phyloP scores from a whole-genome alignment of 2,888 invertebrate genomes.

The Pelosia muscerda region DNA sequence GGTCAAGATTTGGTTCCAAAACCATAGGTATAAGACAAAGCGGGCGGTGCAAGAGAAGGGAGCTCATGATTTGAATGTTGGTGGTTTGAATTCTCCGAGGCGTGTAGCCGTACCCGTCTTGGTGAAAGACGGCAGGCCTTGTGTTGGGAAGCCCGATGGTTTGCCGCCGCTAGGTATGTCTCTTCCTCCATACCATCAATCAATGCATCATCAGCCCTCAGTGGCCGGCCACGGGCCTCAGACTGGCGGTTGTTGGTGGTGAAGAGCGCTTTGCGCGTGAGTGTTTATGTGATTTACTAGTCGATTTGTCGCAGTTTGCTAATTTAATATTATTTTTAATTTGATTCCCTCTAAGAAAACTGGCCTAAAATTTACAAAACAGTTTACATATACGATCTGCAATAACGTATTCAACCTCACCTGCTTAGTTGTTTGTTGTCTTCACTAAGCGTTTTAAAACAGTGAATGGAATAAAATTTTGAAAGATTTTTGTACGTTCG shows the following conservation, averaged over 20 bases:
- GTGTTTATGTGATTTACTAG: conserved; percentile 72
- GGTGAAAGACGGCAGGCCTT: conserved; percentile 97
- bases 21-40: conserved; percentile 99
- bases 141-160: conserved; percentile 88
- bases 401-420: neutral
- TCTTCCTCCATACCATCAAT: conserved; percentile 83
- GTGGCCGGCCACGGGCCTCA: conserved; percentile 74
- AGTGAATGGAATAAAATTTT: neutral
- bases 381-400: neutral
- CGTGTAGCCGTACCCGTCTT: conserved; percentile 97
- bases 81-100: conserved; percentile 93
- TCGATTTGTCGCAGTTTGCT: conserved; percentile 58
- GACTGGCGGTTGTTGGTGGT: conserved; percentile 87
- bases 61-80: conserved; percentile 88
- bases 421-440: neutral
- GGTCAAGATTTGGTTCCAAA: conserved; percentile 99
- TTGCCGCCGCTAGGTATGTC: conserved; percentile 81
- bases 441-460: neutral
- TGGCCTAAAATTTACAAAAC: neutral
- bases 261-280: conserved; percentile 52
- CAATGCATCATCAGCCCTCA: conserved; percentile 78
- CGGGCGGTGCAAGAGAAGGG: conserved; percentile 98
- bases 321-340: conserved; percentile 2
- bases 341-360: neutral
- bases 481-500: neutral